Evolutionary conservation across 2,113 vertebrate species (phyloP).

Genomic region (Nematolebias whitei): DNA sequence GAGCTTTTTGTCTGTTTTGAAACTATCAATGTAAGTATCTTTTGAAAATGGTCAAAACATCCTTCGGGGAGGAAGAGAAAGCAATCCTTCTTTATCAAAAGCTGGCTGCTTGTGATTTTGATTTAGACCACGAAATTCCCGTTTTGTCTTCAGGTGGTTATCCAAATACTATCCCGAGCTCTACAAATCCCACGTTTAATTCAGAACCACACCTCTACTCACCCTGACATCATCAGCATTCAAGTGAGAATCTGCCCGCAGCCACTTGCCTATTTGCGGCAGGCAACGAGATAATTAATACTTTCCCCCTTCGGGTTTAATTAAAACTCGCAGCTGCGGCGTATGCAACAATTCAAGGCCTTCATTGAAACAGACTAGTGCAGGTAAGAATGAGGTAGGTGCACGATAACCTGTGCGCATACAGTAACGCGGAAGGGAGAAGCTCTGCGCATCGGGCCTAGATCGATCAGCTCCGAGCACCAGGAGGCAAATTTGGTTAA

Average conservation of each 20-base stretch:
- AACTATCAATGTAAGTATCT: constrained; percentile 13
- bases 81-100: constrained; percentile 1
- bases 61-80: constrained; percentile 34
- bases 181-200: constrained; percentile 53
- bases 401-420: constrained; percentile 31
- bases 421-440: not conserved
- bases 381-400: constrained; percentile 63
- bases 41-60: constrained; percentile 46
- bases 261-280: constrained; percentile 59
- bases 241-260: constrained; percentile 51
- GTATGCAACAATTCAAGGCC: constrained; percentile 54
- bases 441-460: too few relatives aligned
- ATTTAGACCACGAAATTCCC: constrained; percentile 32
- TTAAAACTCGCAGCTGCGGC: constrained; percentile 74
- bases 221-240: constrained; percentile 66
- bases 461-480: constrained; percentile 42
- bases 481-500: constrained; percentile 29
- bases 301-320: constrained; percentile 78
- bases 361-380: constrained; percentile 28
- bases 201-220: constrained; percentile 46
- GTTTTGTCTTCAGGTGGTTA: constrained; percentile 16
- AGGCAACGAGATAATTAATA: constrained; percentile 75
- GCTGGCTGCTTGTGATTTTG: constrained; percentile 16
- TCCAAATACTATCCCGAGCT: constrained; percentile 50
- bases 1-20: constrained; percentile 13